These are phyloP conservation scores for Trichechus manatus DNA, from an alignment of 2,113 vertebrate species.

Conservation along the genomic window DNA sequence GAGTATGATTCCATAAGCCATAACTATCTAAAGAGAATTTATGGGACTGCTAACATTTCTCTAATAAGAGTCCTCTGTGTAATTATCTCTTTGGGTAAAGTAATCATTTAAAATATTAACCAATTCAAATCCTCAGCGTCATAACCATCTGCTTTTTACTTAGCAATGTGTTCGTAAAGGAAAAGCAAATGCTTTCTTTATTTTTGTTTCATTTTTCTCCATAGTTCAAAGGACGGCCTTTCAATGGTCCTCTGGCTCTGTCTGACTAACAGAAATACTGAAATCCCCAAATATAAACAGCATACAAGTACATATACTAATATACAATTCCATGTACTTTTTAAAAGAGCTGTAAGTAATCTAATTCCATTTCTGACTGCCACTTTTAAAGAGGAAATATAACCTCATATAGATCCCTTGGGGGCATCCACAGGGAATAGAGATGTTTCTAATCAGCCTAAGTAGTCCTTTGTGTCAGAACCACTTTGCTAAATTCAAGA, in stretches of 20 bases:
- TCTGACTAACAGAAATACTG: constrained; percentile 28
- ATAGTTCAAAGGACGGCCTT: background rate
- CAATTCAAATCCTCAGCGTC: background rate
- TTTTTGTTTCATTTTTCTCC: constrained; percentile 15
- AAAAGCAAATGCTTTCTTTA: background rate
- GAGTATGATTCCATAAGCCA: constrained; percentile 9
- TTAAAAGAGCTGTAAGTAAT: constrained; percentile 76
- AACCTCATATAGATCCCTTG: constrained; percentile 73
- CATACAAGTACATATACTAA: constrained; percentile 63
- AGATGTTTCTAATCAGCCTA: constrained; percentile 76
- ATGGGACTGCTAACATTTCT: constrained; percentile 18
- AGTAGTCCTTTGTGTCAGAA: constrained; percentile 77
- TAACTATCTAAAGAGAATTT: constrained; percentile 33
- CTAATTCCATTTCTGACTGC: constrained; percentile 76
- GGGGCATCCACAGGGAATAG: constrained; percentile 67
- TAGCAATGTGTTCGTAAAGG: background rate
- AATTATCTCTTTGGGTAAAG: constrained; percentile 43
- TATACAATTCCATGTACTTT: constrained; percentile 62
- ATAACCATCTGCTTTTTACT: background rate
- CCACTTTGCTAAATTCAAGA: constrained; percentile 71
- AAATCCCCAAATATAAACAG: constrained; percentile 56
- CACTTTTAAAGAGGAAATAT: constrained; percentile 75
- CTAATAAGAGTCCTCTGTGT: background rate
- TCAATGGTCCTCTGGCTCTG: background rate
- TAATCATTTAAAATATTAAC: constrained; percentile 49